Base-by-base conservation (phyloP, 37 sponge, comb jelly and placozoan genomes). In the Cliona cf. orientalis region DNA sequence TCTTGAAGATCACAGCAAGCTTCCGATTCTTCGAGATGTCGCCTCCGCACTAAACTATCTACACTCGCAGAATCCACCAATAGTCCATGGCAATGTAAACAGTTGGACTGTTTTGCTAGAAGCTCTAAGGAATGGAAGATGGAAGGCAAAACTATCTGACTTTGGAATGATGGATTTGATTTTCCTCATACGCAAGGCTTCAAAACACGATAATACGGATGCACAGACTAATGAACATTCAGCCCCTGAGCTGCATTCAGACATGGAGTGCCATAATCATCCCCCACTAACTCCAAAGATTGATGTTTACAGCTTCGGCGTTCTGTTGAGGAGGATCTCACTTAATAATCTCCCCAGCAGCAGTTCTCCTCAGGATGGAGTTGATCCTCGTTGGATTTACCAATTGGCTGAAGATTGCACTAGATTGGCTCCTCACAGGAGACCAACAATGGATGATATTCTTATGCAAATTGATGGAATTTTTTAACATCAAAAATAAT, bases 281-380 rank as follows among this genome's bases (percentile, higher is more conserved):
- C n/a, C n/a, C n/a, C n/a, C n/a, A n/a, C 92, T 83, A 39, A 81
- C 74, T 21, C 60, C 92, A 35, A 86, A 91, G 74, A 74, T 91
- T 45, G 92, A 91, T 58, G 87, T 87, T 29, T 91, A 76, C 80
- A 91, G 92, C 46, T 91, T 46, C 67, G 92, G 92, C 2, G 81
- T 87, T 5, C 76, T 91, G n/a, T n/a, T n/a, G n/a, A n/a, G n/a
- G n/a, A n/a, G n/a, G n/a, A n/a, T n/a, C n/a, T n/a, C n/a, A n/a
- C n/a, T n/a, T n/a, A n/a, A n/a, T n/a, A n/a, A n/a, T n/a, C n/a
- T n/a, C n/a, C n/a, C n/a, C n/a, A n/a, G n/a, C n/a, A n/a, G n/a
- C n/a, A n/a, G n/a, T n/a, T n/a, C n/a, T n/a, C n/a, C n/a, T n/a
- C n/a, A n/a, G n/a, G n/a, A n/a, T n/a, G n/a, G n/a, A n/a, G n/a